phyloP scores from a whole-genome alignment of 92 coral and sea anemone species.

The Zoanthus sansibaricus region DNA sequence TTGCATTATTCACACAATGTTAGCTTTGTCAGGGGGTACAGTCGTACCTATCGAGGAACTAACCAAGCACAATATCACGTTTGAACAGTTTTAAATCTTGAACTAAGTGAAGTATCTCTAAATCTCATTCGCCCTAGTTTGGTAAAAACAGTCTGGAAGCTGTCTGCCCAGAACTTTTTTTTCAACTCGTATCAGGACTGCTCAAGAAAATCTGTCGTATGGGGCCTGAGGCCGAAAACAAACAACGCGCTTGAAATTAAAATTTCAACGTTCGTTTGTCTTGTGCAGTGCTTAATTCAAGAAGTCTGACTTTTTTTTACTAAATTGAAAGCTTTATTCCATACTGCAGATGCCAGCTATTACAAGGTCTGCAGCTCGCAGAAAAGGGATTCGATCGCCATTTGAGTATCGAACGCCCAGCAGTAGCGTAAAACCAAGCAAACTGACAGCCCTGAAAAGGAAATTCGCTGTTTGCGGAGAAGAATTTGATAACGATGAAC shows the following conservation, averaged over 20 bases:
- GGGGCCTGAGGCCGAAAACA: slow-evolving; percentile 29
- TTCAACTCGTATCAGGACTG: slow-evolving; percentile 1
- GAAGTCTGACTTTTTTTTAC: background rate
- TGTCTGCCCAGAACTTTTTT: background rate
- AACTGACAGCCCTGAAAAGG: slow-evolving; percentile 66
- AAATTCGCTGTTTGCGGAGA: slow-evolving; percentile 59
- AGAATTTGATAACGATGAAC: background rate
- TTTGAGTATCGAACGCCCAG: slow-evolving; percentile 84
- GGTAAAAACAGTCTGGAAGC: background rate
- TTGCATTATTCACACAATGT: background rate
- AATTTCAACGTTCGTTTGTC: background rate
- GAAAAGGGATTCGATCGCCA: slow-evolving; percentile 53
- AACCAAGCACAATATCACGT: too few relatives aligned
- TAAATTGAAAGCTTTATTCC: background rate
- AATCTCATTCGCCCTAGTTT: background rate
- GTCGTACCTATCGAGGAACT: too few relatives aligned
- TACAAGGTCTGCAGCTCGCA: slow-evolving; percentile 78
- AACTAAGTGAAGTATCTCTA: too few relatives aligned
- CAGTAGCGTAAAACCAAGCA: background rate
- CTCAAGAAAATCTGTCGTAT: background rate
- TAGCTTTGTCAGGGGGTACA: background rate
- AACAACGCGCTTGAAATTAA: slow-evolving; percentile 24
- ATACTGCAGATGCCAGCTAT: slow-evolving; percentile 72
- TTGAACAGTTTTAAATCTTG: too few relatives aligned
- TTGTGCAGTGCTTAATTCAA: background rate